These are phyloP conservation scores for Napeogenes inachia DNA, from an alignment of 2,888 invertebrate species.

Conservation along the genomic window DNA sequence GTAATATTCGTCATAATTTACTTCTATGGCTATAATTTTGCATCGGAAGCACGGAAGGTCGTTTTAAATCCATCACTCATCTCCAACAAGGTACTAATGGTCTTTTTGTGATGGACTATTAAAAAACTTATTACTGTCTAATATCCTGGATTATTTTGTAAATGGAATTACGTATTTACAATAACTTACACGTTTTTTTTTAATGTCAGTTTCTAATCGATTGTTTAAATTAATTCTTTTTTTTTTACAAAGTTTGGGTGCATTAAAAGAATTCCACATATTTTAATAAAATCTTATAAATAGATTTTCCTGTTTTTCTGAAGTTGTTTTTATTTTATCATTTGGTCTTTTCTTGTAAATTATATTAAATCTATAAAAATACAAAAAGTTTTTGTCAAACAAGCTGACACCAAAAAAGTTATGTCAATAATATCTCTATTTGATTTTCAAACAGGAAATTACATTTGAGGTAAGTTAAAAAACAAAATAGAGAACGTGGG, in stretches of 20 bases:
- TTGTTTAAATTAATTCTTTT: too few relatives aligned
- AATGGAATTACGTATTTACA: too few relatives aligned
- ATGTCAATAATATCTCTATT: constrained; percentile 71
- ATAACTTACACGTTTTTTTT: too few relatives aligned
- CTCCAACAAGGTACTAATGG: constrained; percentile 64
- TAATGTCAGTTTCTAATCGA: too few relatives aligned
- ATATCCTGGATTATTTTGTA: background rate
- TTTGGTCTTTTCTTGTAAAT: too few relatives aligned
- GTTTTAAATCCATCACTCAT: constrained; percentile 71
- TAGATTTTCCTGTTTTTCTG: too few relatives aligned
- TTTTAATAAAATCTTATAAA: too few relatives aligned
- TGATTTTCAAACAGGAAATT: constrained; percentile 76
- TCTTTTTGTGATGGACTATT: constrained; percentile 28
- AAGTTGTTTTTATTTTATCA: too few relatives aligned
- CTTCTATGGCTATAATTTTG: constrained; percentile 36
- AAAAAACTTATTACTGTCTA: constrained; percentile 2
- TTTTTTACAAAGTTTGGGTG: too few relatives aligned
- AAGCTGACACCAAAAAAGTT: constrained; percentile 43
- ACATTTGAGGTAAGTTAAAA: constrained; percentile 68
- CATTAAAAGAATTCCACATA: too few relatives aligned
- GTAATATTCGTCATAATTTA: constrained; percentile 34
- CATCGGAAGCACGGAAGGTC: constrained; percentile 56
- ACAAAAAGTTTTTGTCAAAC: background rate
- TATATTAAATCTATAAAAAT: constrained; percentile 16
- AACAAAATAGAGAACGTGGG: constrained; percentile 57